phyloP scores from a whole-genome alignment of 1,140 invertebrate genomes.

The Lycorma delicatula region DNA sequence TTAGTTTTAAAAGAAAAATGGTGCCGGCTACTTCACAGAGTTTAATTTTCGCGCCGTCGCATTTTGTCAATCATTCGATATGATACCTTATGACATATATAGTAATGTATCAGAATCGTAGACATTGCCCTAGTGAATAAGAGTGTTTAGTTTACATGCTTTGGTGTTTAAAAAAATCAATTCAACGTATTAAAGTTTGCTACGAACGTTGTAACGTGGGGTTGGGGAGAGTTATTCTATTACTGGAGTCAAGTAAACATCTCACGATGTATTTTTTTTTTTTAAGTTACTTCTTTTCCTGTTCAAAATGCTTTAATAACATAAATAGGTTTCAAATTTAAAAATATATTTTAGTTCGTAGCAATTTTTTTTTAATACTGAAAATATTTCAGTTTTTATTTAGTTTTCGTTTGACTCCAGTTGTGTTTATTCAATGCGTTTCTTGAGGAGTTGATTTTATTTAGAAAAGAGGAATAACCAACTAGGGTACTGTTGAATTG shows the following conservation, averaged over 20 bases:
- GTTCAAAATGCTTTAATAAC: not conserved
- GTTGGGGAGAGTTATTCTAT: conserved; percentile 9
- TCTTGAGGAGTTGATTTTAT: conserved; percentile 37
- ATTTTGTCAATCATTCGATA: not conserved
- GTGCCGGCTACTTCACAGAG: conserved; percentile 21
- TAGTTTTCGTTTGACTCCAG: conserved; percentile 37
- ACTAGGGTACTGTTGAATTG: conserved; percentile 25
- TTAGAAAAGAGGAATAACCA: conserved; percentile 32
- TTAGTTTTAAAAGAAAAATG: conserved; percentile 28
- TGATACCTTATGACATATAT: not conserved
- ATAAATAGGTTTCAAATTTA: not conserved
- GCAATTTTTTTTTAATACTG: too few species aligned
- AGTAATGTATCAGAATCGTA: not conserved
- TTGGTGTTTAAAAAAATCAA: not conserved
- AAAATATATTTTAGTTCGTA: not conserved
- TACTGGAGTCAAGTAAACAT: conserved; percentile 5
- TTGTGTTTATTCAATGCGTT: conserved; percentile 43
- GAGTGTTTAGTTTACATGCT: too few species aligned
- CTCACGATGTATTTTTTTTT: not conserved
- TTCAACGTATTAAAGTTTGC: conserved; percentile 1
- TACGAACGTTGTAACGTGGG: not conserved
- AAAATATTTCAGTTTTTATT: too few species aligned
- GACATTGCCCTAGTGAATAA: not conserved
- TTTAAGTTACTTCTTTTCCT: not conserved
- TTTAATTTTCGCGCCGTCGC: conserved; percentile 15